Percentiles rank a stretch among this genome's conserved stretches.
Evolutionary conservation across 1,140 invertebrate genomes (phyloP).

Genomic region (Drosophila santomea): DNA sequence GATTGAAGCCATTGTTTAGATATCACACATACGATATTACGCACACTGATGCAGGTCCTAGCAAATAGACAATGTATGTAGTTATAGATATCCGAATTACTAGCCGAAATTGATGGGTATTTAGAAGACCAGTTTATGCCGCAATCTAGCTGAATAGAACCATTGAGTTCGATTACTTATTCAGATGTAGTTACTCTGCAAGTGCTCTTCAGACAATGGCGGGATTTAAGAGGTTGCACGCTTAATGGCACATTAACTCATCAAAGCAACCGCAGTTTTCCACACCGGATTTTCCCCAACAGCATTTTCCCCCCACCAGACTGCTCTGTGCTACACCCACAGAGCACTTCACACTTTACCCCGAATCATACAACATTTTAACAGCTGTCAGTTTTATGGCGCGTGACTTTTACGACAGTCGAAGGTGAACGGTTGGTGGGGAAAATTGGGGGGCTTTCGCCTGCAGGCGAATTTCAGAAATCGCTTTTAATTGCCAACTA

Average conservation of each 20-base stretch:
- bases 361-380: slow-evolving; percentile 65
- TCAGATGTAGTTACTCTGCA: slow-evolving; percentile 21
- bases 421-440: neutral
- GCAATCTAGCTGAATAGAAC: slow-evolving; percentile 32
- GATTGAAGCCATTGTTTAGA: slow-evolving; percentile 52
- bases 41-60: slow-evolving; percentile 14
- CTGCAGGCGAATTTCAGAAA: slow-evolving; percentile 70
- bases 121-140: slow-evolving; percentile 13
- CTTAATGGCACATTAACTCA: slow-evolving; percentile 75
- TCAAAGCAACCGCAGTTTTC: slow-evolving; percentile 52
- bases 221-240: slow-evolving; percentile 47
- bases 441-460: neutral
- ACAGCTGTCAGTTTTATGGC: slow-evolving; percentile 81
- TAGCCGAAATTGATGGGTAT: slow-evolving; percentile 10
- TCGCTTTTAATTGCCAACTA: slow-evolving; percentile 80
- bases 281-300: neutral
- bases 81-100: slow-evolving; percentile 1
- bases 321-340: neutral
- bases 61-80: slow-evolving; percentile 16
- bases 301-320: neutral
- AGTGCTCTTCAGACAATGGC: slow-evolving; percentile 26
- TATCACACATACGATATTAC: slow-evolving; percentile 8
- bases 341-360: slow-evolving; percentile 7
- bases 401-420: slow-evolving; percentile 80
- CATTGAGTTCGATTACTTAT: slow-evolving; percentile 30